Conservation (phyloP, 2,888 invertebrate genomes). For the Melanostoma mellinum region DNA sequence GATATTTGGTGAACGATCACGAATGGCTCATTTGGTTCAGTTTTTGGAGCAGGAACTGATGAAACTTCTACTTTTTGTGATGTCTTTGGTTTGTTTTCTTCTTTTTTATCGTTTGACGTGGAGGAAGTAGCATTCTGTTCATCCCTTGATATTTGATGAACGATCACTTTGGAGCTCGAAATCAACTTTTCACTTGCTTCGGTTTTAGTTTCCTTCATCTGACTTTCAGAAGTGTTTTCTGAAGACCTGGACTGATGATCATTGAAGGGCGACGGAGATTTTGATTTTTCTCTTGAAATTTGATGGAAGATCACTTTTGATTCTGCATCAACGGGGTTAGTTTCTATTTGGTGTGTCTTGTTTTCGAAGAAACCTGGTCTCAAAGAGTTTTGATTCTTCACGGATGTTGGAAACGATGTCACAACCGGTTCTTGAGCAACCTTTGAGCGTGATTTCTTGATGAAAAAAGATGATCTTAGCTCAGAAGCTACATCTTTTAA, state of each 20-base stretch:
- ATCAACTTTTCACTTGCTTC: no score
- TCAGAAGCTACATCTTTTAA: conserved; percentile 53
- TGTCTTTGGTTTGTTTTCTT: no score
- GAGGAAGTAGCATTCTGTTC: background rate
- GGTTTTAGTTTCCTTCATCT: no score
- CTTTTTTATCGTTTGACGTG: no score
- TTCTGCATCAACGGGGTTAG: conserved; percentile 24
- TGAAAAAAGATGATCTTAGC: conserved; percentile 27
- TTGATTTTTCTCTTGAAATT: conserved; percentile 10
- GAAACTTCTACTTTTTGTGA: no score
- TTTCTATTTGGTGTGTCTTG: background rate
- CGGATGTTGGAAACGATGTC: conserved; percentile 41
- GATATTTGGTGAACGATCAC: background rate
- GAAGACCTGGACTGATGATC: background rate
- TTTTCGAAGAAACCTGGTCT: conserved; percentile 47
- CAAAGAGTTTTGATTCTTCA: background rate
- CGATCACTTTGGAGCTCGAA: background rate
- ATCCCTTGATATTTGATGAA: conserved; percentile 2
- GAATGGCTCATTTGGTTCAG: no score
- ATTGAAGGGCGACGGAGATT: background rate
- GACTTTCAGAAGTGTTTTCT: no score
- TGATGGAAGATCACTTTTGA: conserved; percentile 15
- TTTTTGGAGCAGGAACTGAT: no score
- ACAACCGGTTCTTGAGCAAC: background rate
- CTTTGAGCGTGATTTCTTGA: background rate